These are phyloP conservation scores for Amphipyra tragopoginis DNA, from an alignment of 2,888 invertebrate genomes.

Conservation along the genomic window DNA sequence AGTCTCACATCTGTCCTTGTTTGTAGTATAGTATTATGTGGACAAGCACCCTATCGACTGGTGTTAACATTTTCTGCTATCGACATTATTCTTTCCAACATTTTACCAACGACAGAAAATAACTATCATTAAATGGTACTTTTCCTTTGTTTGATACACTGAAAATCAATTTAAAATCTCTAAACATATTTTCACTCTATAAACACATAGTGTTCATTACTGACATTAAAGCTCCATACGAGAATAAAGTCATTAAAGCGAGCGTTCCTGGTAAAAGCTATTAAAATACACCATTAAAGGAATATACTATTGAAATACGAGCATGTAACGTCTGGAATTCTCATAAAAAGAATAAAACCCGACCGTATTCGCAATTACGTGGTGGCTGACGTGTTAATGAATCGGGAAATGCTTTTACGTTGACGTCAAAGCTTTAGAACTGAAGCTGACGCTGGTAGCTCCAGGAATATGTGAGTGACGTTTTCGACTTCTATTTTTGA, in stretches of 20 bases:
- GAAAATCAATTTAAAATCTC: constrained; percentile 26
- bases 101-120: too few relatives aligned
- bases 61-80: too few relatives aligned
- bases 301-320: constrained; percentile 23
- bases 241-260: constrained; percentile 38
- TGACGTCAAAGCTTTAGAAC: constrained; percentile 34
- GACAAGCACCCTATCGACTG: too few relatives aligned
- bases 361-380: constrained; percentile 38
- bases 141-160: background rate
- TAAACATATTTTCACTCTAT: constrained; percentile 6
- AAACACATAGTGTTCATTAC: constrained; percentile 29
- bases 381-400: constrained; percentile 32
- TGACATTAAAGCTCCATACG: constrained; percentile 21
- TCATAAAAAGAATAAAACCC: constrained; percentile 36
- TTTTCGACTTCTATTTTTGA: constrained; percentile 10
- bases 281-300: constrained; percentile 40
- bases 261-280: constrained; percentile 18
- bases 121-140: too few relatives aligned
- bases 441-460: background rate
- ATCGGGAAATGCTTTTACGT: constrained; percentile 26
- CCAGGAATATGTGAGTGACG: background rate
- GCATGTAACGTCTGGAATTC: constrained; percentile 26
- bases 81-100: too few relatives aligned
- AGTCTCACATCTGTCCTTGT: too few relatives aligned
- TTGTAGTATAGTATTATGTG: too few relatives aligned